phyloP scores from a whole-genome alignment of 2,113 vertebrate species.

The Microcebus ravelobensis region DNA sequence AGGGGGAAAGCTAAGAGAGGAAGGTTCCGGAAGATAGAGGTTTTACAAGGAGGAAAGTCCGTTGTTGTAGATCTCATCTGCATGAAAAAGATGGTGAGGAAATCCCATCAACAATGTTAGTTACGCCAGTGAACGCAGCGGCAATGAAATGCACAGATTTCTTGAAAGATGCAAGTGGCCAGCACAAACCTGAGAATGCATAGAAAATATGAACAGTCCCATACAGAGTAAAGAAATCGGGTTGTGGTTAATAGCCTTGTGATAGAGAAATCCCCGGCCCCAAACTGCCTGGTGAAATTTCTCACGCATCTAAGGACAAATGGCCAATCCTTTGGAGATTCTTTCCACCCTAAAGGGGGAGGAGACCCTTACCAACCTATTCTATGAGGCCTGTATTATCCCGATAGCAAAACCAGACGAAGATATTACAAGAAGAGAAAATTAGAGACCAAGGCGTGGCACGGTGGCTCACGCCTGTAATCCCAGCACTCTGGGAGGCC shows the following conservation, averaged over 20 bases:
- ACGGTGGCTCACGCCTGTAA: too few relatives aligned
- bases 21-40: background rate
- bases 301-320: background rate
- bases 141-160: background rate
- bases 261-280: background rate
- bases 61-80: background rate
- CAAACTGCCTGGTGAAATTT: too few relatives aligned
- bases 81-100: background rate
- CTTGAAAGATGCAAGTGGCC: background rate
- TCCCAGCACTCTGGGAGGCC: too few relatives aligned
- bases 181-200: background rate
- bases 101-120: background rate
- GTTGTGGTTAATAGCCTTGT: fast-evolving
- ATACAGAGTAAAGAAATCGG: fast-evolving
- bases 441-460: too few relatives aligned
- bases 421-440: background rate
- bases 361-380: background rate
- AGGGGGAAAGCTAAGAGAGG: background rate
- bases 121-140: background rate
- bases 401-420: background rate
- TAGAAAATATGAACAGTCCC: background rate
- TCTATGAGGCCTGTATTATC: background rate
- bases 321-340: fast-evolving
- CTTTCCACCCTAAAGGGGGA: background rate
- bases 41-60: background rate